A percentile compares a stretch with the other conserved stretches of the same genome.
phyloP scores from a whole-genome alignment of 2,113 vertebrate species.

The Halcyon senegalensis region DNA sequence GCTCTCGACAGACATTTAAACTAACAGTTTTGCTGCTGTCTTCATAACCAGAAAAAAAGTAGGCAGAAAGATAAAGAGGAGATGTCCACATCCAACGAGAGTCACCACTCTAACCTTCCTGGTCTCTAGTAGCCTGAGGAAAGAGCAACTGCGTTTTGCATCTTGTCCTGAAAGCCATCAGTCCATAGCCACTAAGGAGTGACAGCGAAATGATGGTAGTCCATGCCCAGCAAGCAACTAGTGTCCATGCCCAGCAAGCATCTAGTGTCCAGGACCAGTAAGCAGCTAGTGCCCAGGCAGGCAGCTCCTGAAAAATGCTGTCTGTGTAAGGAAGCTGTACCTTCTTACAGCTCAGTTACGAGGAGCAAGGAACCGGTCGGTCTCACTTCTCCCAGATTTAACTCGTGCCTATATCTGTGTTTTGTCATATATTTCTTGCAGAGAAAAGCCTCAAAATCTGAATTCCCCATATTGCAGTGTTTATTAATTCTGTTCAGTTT shows the following conservation, averaged over 20 bases:
- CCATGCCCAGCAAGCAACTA: neutral
- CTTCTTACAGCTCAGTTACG: neutral
- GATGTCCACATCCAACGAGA: neutral
- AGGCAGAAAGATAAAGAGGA: constrained; percentile 1
- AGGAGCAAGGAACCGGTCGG: neutral
- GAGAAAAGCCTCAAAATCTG: neutral
- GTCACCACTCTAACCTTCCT: neutral
- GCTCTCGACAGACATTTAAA: neutral
- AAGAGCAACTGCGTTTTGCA: neutral
- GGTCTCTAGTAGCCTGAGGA: neutral
- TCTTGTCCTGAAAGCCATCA: neutral
- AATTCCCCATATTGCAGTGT: neutral
- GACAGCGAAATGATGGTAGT: neutral
- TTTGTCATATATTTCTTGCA: neutral
- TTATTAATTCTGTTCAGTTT: neutral
- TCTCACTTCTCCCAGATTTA: neutral
- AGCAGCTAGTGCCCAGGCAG: neutral
- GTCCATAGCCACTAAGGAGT: neutral
- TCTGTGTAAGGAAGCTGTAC: neutral
- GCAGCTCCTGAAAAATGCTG: neutral
- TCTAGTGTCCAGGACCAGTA: neutral
- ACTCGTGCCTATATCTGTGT: neutral
- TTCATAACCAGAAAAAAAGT: neutral
- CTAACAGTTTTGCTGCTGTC: neutral
- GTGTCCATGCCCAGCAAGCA: too few species aligned